These are phyloP conservation scores for Lepidocyrtinus sp. DNA, from an alignment of 2,888 invertebrate genomes.

Conservation along the genomic window DNA sequence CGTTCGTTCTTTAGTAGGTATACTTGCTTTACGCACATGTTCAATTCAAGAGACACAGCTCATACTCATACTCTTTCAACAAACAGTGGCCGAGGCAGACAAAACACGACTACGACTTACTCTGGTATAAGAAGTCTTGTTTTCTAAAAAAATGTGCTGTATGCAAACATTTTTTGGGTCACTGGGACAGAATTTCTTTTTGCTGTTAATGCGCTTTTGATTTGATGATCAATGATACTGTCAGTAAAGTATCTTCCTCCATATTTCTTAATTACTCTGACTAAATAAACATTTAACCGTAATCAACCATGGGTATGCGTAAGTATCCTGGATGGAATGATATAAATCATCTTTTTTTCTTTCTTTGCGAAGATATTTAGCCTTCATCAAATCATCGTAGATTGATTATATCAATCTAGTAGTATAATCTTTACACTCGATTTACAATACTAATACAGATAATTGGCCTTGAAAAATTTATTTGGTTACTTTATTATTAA, in stretches of 20 bases:
- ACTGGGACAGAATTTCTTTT: constrained; percentile 57
- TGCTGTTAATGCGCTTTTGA: too few species aligned
- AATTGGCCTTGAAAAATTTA: neutral
- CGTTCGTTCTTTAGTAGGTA: neutral
- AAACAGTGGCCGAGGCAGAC: neutral
- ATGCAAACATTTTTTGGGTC: constrained; percentile 58
- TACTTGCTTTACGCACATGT: constrained; percentile 6
- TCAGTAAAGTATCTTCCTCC: too few species aligned
- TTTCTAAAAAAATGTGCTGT: constrained; percentile 37
- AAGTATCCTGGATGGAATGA: too few species aligned
- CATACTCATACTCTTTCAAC: neutral
- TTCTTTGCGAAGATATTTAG: too few species aligned
- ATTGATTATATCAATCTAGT: too few species aligned
- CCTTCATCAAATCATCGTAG: too few species aligned
- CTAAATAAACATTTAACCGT: too few species aligned
- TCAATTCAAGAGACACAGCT: neutral
- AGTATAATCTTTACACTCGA: too few species aligned
- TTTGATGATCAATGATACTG: neutral
- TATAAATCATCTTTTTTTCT: too few species aligned
- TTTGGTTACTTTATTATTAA: neutral
- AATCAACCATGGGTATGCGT: too few species aligned
- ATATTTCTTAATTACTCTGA: too few species aligned
- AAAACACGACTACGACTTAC: neutral
- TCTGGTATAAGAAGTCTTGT: neutral
- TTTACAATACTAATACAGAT: neutral